Conservation (phyloP, 2,888 invertebrate species). For the Acholoe squamosa region DNA sequence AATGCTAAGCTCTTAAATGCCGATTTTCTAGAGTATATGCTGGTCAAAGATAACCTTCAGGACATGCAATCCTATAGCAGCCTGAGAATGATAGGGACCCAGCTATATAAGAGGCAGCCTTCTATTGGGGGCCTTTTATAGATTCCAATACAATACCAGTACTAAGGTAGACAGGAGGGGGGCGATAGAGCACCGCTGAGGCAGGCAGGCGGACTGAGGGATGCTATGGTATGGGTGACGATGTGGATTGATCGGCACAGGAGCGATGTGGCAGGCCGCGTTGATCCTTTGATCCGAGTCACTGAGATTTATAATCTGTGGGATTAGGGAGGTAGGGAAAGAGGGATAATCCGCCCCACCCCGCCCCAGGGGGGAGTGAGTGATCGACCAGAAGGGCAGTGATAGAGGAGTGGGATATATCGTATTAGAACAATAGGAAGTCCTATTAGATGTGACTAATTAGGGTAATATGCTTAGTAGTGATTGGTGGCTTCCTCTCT, state of each 20-base stretch:
- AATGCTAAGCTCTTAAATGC: too few species aligned
- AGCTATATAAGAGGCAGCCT: not conserved
- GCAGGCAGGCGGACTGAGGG: slow-evolving; percentile 1
- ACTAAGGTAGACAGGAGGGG: not conserved
- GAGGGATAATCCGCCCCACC: not conserved
- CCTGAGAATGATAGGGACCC: too few species aligned
- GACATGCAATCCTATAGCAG: too few species aligned
- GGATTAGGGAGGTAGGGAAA: not conserved
- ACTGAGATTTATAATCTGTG: not conserved
- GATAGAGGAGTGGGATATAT: not conserved
- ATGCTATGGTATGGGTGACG: not conserved
- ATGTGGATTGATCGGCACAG: not conserved
- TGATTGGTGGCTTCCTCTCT: not conserved
- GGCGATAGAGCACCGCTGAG: not conserved
- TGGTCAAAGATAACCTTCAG: too few species aligned
- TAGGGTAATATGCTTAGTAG: not conserved
- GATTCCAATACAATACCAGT: not conserved
- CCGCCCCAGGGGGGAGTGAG: not conserved
- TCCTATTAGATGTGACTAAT: not conserved
- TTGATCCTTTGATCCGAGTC: slow-evolving; percentile 38
- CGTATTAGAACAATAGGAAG: slow-evolving; percentile 29
- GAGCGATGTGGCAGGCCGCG: not conserved
- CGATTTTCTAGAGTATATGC: too few species aligned
- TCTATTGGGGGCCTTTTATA: not conserved
- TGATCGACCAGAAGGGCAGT: not conserved